A percentile compares a stretch with the other conserved stretches of the same genome.
Conservation (phyloP, 2,888 invertebrate genomes). For the Phortica magna region DNA sequence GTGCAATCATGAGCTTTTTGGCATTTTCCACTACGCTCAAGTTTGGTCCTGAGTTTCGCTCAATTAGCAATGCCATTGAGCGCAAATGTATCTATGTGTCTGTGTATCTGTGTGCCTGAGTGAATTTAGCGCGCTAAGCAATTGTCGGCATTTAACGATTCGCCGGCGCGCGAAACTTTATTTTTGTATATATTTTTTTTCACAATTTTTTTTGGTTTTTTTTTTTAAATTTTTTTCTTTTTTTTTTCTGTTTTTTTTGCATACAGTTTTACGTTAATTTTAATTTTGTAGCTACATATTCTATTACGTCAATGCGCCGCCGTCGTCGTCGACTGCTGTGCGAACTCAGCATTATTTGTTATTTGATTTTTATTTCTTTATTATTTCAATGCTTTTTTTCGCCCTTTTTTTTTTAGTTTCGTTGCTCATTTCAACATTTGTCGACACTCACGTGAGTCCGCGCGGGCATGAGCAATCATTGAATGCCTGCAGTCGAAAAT, state of each 20-base stretch:
- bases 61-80: conserved; percentile 55
- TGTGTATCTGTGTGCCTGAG: conserved; percentile 42
- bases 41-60: conserved; percentile 63
- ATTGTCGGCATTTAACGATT: conserved; percentile 19
- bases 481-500: not conserved
- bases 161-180: conserved; percentile 14
- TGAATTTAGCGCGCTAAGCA: conserved; percentile 24
- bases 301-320: conserved; percentile 61
- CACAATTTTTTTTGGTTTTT: conserved; percentile 56
- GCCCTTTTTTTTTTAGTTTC: conserved; percentile 28
- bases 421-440: conserved; percentile 40
- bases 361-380: conserved; percentile 6
- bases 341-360: conserved; percentile 19
- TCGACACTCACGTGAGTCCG: conserved; percentile 68
- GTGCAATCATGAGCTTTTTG: conserved; percentile 37
- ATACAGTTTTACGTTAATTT: conserved; percentile 20
- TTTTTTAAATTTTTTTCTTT: conserved; percentile 45
- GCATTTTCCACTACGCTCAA: conserved; percentile 70
- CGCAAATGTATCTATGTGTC: conserved; percentile 40
- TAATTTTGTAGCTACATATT: conserved; percentile 25
- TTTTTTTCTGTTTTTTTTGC: conserved; percentile 4
- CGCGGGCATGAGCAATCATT: conserved; percentile 1
- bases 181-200: conserved; percentile 48
- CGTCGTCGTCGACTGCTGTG: conserved; percentile 13
- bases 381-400: not conserved